A percentile compares a stretch with the other conserved stretches of the same genome.
Conservation (phyloP, 2,113 vertebrate genomes). For the Cryptomyrus ogoouensis region DNA sequence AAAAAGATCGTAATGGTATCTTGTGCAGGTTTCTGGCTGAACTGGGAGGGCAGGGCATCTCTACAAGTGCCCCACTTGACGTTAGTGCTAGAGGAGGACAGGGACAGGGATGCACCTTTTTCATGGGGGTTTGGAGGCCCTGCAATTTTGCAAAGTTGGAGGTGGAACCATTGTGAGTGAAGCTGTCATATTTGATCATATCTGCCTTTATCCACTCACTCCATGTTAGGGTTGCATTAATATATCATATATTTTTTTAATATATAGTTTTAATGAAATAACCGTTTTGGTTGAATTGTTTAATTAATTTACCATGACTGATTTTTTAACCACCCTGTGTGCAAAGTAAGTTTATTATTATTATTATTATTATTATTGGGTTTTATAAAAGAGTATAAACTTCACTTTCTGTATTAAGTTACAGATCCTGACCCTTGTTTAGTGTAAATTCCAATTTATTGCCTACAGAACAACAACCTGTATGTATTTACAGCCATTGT, state of each 20-base stretch:
- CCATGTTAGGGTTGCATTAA: constrained; percentile 72
- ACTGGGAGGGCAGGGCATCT: not conserved
- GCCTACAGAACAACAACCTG: constrained; percentile 81
- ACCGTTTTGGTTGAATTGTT: constrained; percentile 71
- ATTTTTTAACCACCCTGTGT: constrained; percentile 56
- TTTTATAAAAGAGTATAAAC: constrained; percentile 61
- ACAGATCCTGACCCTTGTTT: constrained; percentile 71
- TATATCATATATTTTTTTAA: constrained; percentile 65
- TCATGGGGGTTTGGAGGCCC: not conserved
- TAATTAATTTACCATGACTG: constrained; percentile 39
- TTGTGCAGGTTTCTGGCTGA: not conserved
- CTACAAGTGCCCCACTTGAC: not conserved
- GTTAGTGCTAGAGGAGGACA: not conserved
- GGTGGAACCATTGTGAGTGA: constrained; percentile 23
- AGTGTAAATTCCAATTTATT: constrained; percentile 82
- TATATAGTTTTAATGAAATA: constrained; percentile 48
- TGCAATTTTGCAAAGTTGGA: constrained; percentile 14
- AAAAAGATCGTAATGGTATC: not conserved
- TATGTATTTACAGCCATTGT: constrained; percentile 94
- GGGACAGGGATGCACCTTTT: not conserved
- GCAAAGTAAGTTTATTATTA: constrained; percentile 52
- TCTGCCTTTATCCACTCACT: constrained; percentile 74
- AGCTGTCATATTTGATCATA: constrained; percentile 43
- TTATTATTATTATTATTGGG: not conserved
- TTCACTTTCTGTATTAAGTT: constrained; percentile 64